Base-by-base conservation (phyloP, 30 jellyfish, hydroid and myxozoan species). In the Pelagia noctiluca region DNA sequence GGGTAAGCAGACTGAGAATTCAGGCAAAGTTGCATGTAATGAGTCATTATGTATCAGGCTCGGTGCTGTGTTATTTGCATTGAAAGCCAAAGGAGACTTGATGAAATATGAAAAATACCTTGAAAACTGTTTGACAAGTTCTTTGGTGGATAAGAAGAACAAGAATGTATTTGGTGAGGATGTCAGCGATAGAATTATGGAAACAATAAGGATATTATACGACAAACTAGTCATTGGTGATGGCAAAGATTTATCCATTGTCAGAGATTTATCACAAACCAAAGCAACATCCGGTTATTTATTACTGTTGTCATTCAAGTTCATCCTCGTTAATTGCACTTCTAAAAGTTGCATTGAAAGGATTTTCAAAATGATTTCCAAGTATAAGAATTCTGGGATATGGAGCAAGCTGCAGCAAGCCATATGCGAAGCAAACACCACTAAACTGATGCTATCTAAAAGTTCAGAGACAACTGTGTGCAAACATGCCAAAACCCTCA, bases 21-120 rank as follows among this genome's bases (percentile, higher is more conserved):
- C 69, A 70, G 26, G 12, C 21, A 82, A 67, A n/a, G n/a, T 13
- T 13, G 10, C 0, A 0, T 22, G 22, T 35, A 49, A 47, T 0
- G 60, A 60, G 4, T 84, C 76, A 0, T 50, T 82, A 3, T 26
- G n/a, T 18, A 13, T 70, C 4, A 69, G 86, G 63, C 24, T 57
- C 24, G 80, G 33, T 18, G 92, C 85, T 11, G 18, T 82, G 18
- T 1, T 24, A 7, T 82, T 49, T 28, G 42, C 70, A 1, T 35
- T 82, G 32, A 36, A 52, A 23, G 18, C 73, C 29, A 67, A 31
- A 22, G 50, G 62, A 23, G 86, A 82, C 57, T 19, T 82, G 35
- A 26, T 35, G 19, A 82, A 82, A 69, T 71, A 66, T 69, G 85
- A 52, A 23, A 82, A 82, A 47, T 82, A 82, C 75, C 76, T 82